phyloP scores from a whole-genome alignment of 92 coral and sea anemone species.

The Metridium senile region DNA sequence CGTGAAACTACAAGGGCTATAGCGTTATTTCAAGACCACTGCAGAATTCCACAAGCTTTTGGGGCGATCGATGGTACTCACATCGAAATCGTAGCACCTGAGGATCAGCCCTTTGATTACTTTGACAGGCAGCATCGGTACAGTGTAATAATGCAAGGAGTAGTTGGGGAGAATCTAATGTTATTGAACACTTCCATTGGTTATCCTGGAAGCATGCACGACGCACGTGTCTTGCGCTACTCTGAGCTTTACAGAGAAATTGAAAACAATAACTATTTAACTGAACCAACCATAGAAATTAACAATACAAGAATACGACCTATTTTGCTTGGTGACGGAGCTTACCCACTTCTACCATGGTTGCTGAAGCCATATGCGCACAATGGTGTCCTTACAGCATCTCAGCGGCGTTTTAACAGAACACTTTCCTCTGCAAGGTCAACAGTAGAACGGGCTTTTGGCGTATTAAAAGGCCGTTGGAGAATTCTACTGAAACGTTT shows the following conservation, averaged over 20 bases:
- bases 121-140: conserved; percentile 37
- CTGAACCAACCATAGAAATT: conserved; percentile 18
- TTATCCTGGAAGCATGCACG: conserved; percentile 61
- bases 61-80: conserved; percentile 53
- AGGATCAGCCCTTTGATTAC: conserved; percentile 30
- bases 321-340: conserved; percentile 57
- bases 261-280: conserved; percentile 27
- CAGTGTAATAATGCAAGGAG: conserved; percentile 55
- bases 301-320: conserved; percentile 19
- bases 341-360: conserved; percentile 52
- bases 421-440: conserved; percentile 37
- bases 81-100: conserved; percentile 32
- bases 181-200: conserved; percentile 55
- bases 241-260: conserved; percentile 31
- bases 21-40: conserved; percentile 37
- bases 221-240: conserved; percentile 36
- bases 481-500: conserved; percentile 45
- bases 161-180: conserved; percentile 45
- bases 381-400: conserved; percentile 24
- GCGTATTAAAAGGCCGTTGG: conserved; percentile 56
- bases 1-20: conserved; percentile 38
- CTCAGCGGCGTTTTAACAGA: conserved; percentile 40
- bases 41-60: conserved; percentile 49
- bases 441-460: conserved; percentile 54
- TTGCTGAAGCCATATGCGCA: conserved; percentile 38